phyloP scores from a whole-genome alignment of 1,140 invertebrate species.

The Pseudachorutes palmiensis region DNA sequence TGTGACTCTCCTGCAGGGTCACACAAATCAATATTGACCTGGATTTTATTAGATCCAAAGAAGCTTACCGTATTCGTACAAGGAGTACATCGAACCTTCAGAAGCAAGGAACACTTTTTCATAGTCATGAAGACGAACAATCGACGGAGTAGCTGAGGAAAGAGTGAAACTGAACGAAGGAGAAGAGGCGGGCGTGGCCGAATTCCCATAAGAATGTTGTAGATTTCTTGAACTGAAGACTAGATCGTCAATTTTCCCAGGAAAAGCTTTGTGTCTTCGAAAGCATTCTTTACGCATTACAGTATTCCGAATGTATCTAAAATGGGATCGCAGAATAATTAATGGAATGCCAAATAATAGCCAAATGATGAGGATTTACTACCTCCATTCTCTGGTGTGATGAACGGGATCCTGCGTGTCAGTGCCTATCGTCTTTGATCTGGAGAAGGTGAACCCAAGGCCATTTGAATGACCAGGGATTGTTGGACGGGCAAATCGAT shows the following conservation, averaged over 20 bases:
- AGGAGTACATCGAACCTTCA: conserved; percentile 30
- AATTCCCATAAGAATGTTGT: conserved; percentile 65
- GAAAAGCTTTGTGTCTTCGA: conserved; percentile 42
- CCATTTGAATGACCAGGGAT: conserved; percentile 40
- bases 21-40: too few species aligned
- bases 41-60: too few species aligned
- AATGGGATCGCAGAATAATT: conserved; percentile 12
- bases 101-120: conserved; percentile 33
- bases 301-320: conserved; percentile 55
- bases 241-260: conserved; percentile 63
- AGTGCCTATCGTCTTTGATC: conserved; percentile 63
- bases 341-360: background rate
- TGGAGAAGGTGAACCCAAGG: conserved; percentile 38
- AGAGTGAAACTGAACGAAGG: conserved; percentile 29
- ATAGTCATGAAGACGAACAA: conserved; percentile 35
- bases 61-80: conserved; percentile 37
- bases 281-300: conserved; percentile 51
- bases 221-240: conserved; percentile 71
- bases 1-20: conserved; percentile 13
- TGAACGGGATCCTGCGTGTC: conserved; percentile 60
- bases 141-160: conserved; percentile 19
- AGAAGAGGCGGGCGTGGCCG: conserved; percentile 28
- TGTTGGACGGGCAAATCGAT: conserved; percentile 36
- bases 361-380: conserved; percentile 18
- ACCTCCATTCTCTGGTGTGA: conserved; percentile 60